phyloP scores from a whole-genome alignment of 2,797 vertebrate genomes.

The Acanthopagrus latus region DNA sequence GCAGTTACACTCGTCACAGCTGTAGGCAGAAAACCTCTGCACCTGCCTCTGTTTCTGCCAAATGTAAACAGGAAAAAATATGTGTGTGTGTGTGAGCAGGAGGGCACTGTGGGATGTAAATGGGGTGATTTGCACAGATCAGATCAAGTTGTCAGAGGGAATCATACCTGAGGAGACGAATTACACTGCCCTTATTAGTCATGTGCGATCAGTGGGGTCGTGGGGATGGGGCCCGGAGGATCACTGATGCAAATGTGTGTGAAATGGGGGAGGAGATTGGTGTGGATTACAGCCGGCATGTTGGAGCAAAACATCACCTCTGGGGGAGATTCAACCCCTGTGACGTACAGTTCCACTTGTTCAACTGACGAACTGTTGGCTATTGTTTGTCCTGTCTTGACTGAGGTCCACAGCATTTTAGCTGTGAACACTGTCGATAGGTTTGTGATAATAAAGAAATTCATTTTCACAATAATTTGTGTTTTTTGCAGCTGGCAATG shows the following conservation, averaged over 20 bases:
- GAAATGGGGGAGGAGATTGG: slow-evolving; percentile 49
- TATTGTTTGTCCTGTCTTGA: neutral
- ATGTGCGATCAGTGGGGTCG: slow-evolving; percentile 12
- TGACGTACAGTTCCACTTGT: neutral
- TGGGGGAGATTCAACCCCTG: slow-evolving; percentile 24
- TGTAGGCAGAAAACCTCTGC: slow-evolving; percentile 63
- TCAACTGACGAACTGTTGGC: slow-evolving; percentile 15
- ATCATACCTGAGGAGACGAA: slow-evolving; percentile 16
- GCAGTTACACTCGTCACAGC: slow-evolving; percentile 57
- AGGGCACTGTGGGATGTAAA: slow-evolving; percentile 15
- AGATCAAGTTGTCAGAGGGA: slow-evolving; percentile 54
- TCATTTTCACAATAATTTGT: neutral
- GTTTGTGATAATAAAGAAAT: neutral
- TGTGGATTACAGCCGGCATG: slow-evolving; percentile 48
- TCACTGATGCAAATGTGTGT: slow-evolving; percentile 53
- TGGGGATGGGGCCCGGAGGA: slow-evolving; percentile 4
- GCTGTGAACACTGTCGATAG: neutral
- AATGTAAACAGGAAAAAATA: slow-evolving; percentile 67
- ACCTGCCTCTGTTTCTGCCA: slow-evolving; percentile 77
- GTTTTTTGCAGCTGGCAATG: neutral
- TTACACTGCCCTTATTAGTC: slow-evolving; percentile 20
- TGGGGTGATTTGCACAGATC: slow-evolving; percentile 32
- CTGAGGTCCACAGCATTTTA: neutral
- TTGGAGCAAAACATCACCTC: slow-evolving; percentile 49
- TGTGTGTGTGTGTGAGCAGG: slow-evolving; percentile 2